phyloP scores from a whole-genome alignment of 2,113 vertebrate genomes.

The Anthoscopus minutus region DNA sequence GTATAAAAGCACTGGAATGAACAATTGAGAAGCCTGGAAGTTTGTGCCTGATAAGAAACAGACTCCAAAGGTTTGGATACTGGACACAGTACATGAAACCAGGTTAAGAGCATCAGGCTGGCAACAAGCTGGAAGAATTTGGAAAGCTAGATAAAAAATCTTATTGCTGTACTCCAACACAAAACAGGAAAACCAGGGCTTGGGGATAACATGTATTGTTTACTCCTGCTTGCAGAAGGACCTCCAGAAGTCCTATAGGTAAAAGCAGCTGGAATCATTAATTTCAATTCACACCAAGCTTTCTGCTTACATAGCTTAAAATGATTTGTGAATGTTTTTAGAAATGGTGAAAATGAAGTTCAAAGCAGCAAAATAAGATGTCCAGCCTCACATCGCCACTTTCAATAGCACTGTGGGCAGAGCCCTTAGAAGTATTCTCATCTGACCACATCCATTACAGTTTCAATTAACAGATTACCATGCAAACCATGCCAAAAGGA shows the following conservation, averaged over 20 bases:
- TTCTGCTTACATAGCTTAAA: not conserved
- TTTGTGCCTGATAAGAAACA: not conserved
- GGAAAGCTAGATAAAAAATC: not conserved
- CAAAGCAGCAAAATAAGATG: not conserved
- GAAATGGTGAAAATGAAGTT: not conserved
- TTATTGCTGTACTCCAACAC: not conserved
- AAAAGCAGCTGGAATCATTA: not conserved
- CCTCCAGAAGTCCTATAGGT: not conserved
- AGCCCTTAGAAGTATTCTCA: not conserved
- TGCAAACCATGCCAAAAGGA: not conserved
- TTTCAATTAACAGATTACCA: constrained; percentile 19
- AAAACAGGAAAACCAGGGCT: not conserved
- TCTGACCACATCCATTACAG: not conserved
- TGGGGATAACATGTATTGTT: not conserved
- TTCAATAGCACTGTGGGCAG: not conserved
- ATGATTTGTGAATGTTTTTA: not conserved
- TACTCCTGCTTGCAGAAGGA: not conserved
- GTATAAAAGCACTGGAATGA: not conserved
- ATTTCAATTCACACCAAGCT: not conserved
- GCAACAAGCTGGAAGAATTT: not conserved
- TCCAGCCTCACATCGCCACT: not conserved
- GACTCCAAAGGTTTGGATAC: not conserved
- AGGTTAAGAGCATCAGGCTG: not conserved
- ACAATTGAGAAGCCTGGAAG: not conserved
- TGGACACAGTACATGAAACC: not conserved